These are phyloP conservation scores for Ascaphus truei DNA, from an alignment of 2,113 vertebrate species.

Conservation along the genomic window DNA sequence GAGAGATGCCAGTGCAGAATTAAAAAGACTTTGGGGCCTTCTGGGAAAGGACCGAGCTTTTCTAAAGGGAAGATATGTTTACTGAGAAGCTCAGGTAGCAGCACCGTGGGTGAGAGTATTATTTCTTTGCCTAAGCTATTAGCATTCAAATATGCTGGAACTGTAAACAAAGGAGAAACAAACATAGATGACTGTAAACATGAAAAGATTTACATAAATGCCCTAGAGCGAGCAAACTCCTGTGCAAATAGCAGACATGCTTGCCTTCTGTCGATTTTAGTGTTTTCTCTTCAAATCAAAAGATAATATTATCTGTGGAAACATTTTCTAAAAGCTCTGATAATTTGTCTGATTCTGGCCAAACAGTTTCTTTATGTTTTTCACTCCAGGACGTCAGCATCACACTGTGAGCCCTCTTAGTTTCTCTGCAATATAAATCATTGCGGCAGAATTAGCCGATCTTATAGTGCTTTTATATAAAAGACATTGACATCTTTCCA, in stretches of 20 bases:
- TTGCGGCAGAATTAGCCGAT: conserved; percentile 14
- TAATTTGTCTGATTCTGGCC: conserved; percentile 26
- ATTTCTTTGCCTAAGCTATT: conserved; percentile 41
- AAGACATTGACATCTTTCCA: too few relatives aligned
- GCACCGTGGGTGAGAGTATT: conserved; percentile 25
- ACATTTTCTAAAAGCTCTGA: conserved; percentile 41
- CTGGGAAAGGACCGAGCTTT: conserved; percentile 43
- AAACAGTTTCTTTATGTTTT: conserved; percentile 21
- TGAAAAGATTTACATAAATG: conserved; percentile 26
- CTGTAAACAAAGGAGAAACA: conserved; percentile 40
- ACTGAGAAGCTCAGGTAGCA: conserved; percentile 34
- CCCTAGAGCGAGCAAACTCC: conserved; percentile 36
- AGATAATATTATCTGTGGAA: conserved; percentile 6
- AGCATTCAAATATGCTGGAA: conserved; percentile 27
- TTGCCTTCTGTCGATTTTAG: conserved; percentile 6
- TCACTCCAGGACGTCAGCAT: conserved; percentile 11
- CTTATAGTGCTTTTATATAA: background rate
- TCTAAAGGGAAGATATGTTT: background rate
- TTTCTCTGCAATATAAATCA: conserved; percentile 5
- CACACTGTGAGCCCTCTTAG: conserved; percentile 12
- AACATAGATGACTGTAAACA: conserved; percentile 37
- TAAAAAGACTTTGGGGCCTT: conserved; percentile 43
- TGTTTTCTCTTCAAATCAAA: conserved; percentile 28
- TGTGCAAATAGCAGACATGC: conserved; percentile 32
- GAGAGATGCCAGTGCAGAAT: conserved; percentile 41